Base-by-base conservation (phyloP, 2,797 vertebrate genomes). In the Anguilla anguilla region DNA sequence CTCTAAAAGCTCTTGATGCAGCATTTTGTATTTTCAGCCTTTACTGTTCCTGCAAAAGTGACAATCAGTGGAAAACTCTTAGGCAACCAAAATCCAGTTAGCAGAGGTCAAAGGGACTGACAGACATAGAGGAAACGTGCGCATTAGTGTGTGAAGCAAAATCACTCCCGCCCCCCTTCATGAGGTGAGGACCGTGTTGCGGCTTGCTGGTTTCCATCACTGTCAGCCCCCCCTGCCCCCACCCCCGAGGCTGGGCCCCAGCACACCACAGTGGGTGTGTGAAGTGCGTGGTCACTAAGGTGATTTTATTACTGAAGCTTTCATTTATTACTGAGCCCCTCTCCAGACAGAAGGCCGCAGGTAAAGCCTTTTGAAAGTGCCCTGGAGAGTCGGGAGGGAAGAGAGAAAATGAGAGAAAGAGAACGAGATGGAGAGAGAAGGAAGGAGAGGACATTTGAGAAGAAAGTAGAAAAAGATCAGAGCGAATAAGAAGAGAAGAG, bases 161-260 rank as follows among this genome's bases (percentile, higher is more conserved):
- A 39, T 17, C 5, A 9, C 15, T 11, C 28, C 69, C 11, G 2
- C 28, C 11, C 15, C 10, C 11, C 35, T 69, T 28, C 17, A 0
- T 35, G 87, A 84, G 88, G 87, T 90, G 86, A 6, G 35, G 61
- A 55, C 89, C 25, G 59, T 90, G 85, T 89, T 88, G 53, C 90
- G 87, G 87, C 74, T 86, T 86, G 84, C 5, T 89, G 1, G 17
- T 77, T 43, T 22, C 74, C 86, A 86, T 92, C 25, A 11, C 79
- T 81, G 91, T 92, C 88, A 86, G 86, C 0, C 55, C 55, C 11
- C 55, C 55, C 55, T 13, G 11, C 15, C 51, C 91, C 91, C 89
- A 81, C 64, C 88, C 90, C 92, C 17, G 90, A 89, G 92, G 91
- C 92, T 69, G 25, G 31, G 28, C 74, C 74, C 3, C 74, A 43